Evolutionary conservation across 1,140 invertebrate species (phyloP), one percentile per base, ranked within the genome.

Genomic region (Gryllus bimaculatus): DNA sequence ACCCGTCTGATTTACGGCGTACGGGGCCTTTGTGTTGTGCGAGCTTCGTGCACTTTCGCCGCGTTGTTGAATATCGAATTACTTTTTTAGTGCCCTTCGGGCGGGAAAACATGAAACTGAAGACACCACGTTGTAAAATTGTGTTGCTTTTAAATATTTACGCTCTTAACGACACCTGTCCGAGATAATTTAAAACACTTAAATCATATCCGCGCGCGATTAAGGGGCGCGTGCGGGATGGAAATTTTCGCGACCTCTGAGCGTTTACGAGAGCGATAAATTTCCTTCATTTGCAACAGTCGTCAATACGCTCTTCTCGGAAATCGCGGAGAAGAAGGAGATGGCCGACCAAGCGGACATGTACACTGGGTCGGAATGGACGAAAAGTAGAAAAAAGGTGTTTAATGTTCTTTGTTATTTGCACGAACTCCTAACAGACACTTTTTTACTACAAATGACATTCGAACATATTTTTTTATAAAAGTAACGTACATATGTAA

Each of bases 121-220:
- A 66, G 54, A 66, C 54, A 13, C 10, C 54, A 66, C 54, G 54
- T 66, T 66, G 54, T 66, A 66, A 66, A 66, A 66, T 66, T 66
- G 54, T 66, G 54, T 66, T 66, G 54, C 54, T 66, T 66, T 66
- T 66, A 66, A 66, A 66, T 66, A 66, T 66, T 66, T 66, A 66
- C 54, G 54, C 54, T 66, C 54, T 66, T 66, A 66, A 66, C 54
- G 54, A 66, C 54, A 66, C 54, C 54, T 66, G 54, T 66, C 54
- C 54, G 54, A 66, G 54, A 66, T 66, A 66, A 66, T 66, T 66
- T 66, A 66, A 66, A 66, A 66, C 54, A 18, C 54, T 66, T 66
- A 66, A 66, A 66, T 66, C 54, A 66, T 66, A 66, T 66, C 54
- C 10, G 2, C 54, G 10, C 18, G 54, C 54, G 54, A 66, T 66